Percentiles rank a stretch among this genome's conserved stretches.
These are phyloP conservation scores for Tolmerus cingulatus DNA, from an alignment of 2,888 invertebrate species.

Conservation along the genomic window DNA sequence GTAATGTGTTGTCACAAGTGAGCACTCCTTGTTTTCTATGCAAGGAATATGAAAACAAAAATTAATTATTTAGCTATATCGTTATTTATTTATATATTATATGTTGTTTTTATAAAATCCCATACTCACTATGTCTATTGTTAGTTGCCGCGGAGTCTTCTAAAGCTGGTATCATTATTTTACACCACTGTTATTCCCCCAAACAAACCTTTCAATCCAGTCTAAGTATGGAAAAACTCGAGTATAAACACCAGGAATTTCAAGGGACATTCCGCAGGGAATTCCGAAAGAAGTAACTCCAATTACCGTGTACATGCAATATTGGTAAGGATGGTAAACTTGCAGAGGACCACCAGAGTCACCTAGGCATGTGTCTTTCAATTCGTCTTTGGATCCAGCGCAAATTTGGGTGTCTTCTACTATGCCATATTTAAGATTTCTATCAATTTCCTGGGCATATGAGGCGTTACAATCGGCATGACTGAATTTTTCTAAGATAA, in stretches of 20 bases:
- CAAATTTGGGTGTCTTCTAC: constrained; percentile 65
- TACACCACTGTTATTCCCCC: constrained; percentile 56
- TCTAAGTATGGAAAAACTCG: constrained; percentile 66
- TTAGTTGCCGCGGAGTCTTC: no score
- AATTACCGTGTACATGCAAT: constrained; percentile 65
- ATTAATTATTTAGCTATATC: no score
- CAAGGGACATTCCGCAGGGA: constrained; percentile 59
- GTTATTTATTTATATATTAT: no score
- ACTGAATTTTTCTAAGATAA: constrained; percentile 63
- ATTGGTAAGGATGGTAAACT: constrained; percentile 55
- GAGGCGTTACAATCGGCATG: constrained; percentile 59
- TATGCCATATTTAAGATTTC: constrained; percentile 62
- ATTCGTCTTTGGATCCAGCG: constrained; percentile 63
- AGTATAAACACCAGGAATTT: constrained; percentile 69
- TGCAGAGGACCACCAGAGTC: constrained; percentile 74
- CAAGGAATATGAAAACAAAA: no score
- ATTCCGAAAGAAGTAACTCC: constrained; percentile 66
- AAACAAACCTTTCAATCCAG: constrained; percentile 70
- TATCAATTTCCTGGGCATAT: constrained; percentile 49
- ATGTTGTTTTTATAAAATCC: no score
- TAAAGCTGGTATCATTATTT: no score
- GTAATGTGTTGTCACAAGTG: no score
- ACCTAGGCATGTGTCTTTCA: constrained; percentile 68
- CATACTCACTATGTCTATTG: no score
- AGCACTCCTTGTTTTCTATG: no score